phyloP scores from a whole-genome alignment of 2,113 vertebrate genomes.

The Anarhynchus alexandrinus region DNA sequence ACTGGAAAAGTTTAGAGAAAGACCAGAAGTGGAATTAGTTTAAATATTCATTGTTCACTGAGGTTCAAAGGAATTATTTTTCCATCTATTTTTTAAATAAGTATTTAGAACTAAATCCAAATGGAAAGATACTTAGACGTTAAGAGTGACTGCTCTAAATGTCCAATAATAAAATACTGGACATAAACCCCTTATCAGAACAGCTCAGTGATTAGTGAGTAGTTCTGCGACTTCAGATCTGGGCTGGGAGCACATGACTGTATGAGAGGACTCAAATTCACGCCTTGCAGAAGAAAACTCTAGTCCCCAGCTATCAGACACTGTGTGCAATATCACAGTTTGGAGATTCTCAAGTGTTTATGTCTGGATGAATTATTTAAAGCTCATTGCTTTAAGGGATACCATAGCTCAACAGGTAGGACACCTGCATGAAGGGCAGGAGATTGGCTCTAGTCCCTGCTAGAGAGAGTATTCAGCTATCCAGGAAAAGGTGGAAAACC shows the following conservation, averaged over 20 bases:
- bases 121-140: neutral
- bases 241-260: neutral
- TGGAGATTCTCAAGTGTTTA: neutral
- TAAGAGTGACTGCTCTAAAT: neutral
- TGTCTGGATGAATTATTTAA: too few species aligned
- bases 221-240: neutral
- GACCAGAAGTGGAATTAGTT: neutral
- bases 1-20: neutral
- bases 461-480: neutral
- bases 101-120: neutral
- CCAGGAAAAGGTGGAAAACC: neutral
- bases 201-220: neutral
- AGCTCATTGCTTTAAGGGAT: neutral
- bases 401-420: neutral
- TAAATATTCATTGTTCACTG: neutral
- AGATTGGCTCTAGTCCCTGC: neutral
- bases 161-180: neutral
- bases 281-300: neutral
- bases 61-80: neutral
- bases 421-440: neutral
- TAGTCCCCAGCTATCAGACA: neutral
- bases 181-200: neutral
- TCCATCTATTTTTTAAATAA: neutral
- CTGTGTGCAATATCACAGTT: accelerated
- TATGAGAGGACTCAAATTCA: neutral